A percentile compares a stretch with the other conserved stretches of the same genome.
phyloP scores from a whole-genome alignment of 2,797 vertebrate genomes.

The Acanthopagrus latus region DNA sequence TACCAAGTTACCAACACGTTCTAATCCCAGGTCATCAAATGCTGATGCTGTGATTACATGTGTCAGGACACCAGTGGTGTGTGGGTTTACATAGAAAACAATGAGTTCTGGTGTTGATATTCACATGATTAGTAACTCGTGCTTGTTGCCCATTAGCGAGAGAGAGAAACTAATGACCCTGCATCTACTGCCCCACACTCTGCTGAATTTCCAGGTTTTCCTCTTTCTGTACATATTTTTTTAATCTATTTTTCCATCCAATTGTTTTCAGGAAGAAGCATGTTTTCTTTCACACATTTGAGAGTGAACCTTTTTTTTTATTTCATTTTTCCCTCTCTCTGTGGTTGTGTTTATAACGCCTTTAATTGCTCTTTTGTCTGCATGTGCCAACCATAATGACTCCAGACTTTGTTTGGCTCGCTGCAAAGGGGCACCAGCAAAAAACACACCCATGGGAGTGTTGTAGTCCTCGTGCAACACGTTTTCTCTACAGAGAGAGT shows the following conservation, averaged over 20 bases:
- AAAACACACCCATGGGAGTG: slow-evolving; percentile 53
- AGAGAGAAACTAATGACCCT: background rate
- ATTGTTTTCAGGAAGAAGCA: slow-evolving; percentile 16
- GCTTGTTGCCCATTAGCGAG: slow-evolving; percentile 6
- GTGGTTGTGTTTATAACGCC: slow-evolving; percentile 56
- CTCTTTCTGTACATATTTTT: background rate
- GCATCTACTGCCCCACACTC: background rate
- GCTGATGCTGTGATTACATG: too few relatives aligned
- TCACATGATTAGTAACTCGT: background rate
- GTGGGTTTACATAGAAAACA: background rate
- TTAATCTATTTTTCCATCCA: background rate
- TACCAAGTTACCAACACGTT: too few relatives aligned
- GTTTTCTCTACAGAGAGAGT: slow-evolving; percentile 33
- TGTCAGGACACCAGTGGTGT: background rate
- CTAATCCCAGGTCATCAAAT: too few relatives aligned
- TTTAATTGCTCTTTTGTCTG: slow-evolving; percentile 71
- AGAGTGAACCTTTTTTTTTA: slow-evolving; percentile 24
- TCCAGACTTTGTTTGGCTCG: slow-evolving; percentile 65
- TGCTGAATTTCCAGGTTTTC: background rate
- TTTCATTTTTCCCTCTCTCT: slow-evolving; percentile 37
- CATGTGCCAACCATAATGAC: slow-evolving; percentile 67
- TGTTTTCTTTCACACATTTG: slow-evolving; percentile 50
- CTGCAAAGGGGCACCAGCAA: slow-evolving; percentile 47
- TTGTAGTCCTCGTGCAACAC: slow-evolving; percentile 44
- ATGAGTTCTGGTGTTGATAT: slow-evolving; percentile 1